phyloP scores from a whole-genome alignment of 1,140 invertebrate species.

The Anastatus disparis region DNA sequence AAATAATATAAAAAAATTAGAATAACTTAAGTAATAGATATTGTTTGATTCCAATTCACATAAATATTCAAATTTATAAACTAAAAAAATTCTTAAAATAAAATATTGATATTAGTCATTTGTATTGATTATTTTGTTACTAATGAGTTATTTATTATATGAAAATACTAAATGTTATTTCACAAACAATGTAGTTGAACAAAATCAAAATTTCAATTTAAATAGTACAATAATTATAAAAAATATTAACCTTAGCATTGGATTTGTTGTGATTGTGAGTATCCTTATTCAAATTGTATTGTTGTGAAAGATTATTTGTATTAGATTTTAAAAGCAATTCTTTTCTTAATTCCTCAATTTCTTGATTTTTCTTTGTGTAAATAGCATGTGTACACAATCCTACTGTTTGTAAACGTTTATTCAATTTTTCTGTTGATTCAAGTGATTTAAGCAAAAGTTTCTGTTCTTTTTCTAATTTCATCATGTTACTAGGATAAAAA shows the following conservation, averaged over 20 bases:
- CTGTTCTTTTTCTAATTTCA: constrained; percentile 57
- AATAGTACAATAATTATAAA: no score
- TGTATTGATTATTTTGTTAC: no score
- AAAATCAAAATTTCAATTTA: no score
- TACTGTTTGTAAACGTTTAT: constrained; percentile 54
- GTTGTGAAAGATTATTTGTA: not conserved
- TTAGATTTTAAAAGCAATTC: constrained; percentile 33
- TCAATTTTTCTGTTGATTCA: constrained; percentile 45
- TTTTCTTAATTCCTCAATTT: constrained; percentile 44
- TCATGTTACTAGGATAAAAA: not conserved
- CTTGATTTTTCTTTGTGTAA: constrained; percentile 47
- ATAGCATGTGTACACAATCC: constrained; percentile 48
- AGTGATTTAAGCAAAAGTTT: constrained; percentile 48
- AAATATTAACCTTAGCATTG: constrained; percentile 19
- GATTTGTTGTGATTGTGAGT: not conserved
- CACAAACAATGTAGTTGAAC: no score
- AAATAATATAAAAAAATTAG: no score
- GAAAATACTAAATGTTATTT: no score
- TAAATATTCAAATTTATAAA: no score
- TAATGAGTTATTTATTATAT: no score
- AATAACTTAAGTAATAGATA: no score
- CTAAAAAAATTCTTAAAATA: no score
- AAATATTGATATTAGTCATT: no score
- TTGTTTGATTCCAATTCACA: no score
- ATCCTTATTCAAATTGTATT: not conserved